phyloP scores from a whole-genome alignment of 1,140 invertebrate species.

The Papilio dardanus region DNA sequence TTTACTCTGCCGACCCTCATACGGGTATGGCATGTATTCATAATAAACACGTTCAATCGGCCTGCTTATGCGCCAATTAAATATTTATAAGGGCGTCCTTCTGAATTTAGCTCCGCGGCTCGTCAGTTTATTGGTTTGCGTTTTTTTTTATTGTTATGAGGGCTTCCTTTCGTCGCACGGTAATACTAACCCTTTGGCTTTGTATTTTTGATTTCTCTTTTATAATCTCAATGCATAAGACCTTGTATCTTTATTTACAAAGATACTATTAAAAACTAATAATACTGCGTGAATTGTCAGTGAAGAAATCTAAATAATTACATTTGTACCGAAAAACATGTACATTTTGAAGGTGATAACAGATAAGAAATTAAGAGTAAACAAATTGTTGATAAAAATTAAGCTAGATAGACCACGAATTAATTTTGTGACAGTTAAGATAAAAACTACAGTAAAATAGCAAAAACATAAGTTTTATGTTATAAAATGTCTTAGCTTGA shows the following conservation, averaged over 20 bases:
- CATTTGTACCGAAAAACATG: not conserved
- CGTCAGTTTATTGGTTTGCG: conserved; percentile 27
- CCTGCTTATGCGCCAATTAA: conserved; percentile 70
- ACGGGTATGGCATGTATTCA: conserved; percentile 66
- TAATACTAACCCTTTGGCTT: conserved; percentile 24
- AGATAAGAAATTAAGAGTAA: conserved; percentile 19
- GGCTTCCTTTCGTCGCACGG: conserved; percentile 25
- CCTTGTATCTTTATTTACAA: not conserved
- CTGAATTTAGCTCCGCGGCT: conserved; percentile 35
- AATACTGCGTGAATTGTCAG: not conserved
- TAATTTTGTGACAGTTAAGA: not conserved
- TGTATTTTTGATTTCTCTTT: not conserved
- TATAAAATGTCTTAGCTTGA: too few relatives aligned
- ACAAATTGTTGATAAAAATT: conserved; percentile 2
- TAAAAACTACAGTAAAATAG: not conserved
- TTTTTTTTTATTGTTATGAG: conserved; percentile 30
- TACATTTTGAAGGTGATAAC: not conserved
- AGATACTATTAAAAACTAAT: not conserved
- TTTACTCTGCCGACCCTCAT: conserved; percentile 72
- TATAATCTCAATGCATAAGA: not conserved
- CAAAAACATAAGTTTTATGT: not conserved
- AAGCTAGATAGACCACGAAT: not conserved
- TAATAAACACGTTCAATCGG: conserved; percentile 74
- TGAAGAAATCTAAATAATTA: conserved; percentile 11
- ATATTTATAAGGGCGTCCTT: conserved; percentile 67